Evolutionary conservation across 1,140 invertebrate species (phyloP), one percentile per base, ranked within the genome.

Genomic region (Drosophila simulans): DNA sequence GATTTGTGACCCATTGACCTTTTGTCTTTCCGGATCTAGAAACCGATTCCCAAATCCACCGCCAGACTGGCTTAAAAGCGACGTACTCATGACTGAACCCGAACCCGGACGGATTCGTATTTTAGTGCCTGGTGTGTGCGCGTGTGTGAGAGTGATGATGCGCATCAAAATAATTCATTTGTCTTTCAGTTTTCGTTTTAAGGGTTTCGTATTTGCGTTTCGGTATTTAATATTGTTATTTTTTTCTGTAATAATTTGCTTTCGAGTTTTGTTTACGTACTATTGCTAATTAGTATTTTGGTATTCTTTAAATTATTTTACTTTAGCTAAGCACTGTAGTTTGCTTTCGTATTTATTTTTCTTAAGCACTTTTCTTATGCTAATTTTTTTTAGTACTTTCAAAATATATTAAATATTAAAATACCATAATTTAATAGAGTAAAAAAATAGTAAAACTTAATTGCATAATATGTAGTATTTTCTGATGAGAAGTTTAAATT

Each of bases 41-140:
- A 20, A 13, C 39, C 31, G 5, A n/a, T 8, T n/a, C 27, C 35
- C 40, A 10, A 17, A 11, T 22, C 10, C 34, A 2, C 15, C n/a
- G 17, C 17, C 35, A 7, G 12, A 27, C 34, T 5, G 13, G 40
- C 43, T 4, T 17, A 31, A 17, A 34, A 42, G 17, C 37, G 3
- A 43, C 31, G 8, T 11, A 49, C 66, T 22, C 31, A 39, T 48
- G 45, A 76, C 42, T 48, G 42, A 34, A 39, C 12, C 12, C 37
- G 37, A 35, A 56, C 54, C 20, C 17, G 35, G 60, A 53, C 35
- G 22, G 43, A 25, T 63, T 68, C 37, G 49, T 54, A 68, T 69
- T 64, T 52, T 84, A 84, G 62, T 84, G 81, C 82, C 77, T 84
- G 82, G 60, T 76, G 73, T 76, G 73, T 76, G 73, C 63, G 72